Evolutionary conservation across 2,113 vertebrate genomes (phyloP).

Genomic region (Excalfactoria chinensis): DNA sequence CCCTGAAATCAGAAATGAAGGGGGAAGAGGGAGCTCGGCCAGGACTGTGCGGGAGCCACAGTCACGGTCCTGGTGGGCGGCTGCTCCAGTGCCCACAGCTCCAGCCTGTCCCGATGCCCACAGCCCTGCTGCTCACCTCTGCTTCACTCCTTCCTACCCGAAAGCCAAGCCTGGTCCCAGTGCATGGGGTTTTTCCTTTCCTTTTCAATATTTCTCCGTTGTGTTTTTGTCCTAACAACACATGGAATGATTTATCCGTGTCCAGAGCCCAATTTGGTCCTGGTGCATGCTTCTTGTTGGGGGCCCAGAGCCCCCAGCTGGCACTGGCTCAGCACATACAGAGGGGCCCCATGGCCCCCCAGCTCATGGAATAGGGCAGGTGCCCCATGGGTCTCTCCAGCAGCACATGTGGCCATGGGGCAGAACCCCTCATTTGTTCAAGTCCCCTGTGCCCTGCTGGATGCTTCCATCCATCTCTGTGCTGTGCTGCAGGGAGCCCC

Average conservation of each 20-base stretch:
- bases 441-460: background rate
- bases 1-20: background rate
- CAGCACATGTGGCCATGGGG: accelerated
- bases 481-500: background rate
- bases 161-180: background rate
- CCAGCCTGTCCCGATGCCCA: background rate
- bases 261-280: background rate
- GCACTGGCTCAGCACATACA: accelerated
- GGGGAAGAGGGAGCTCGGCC: background rate
- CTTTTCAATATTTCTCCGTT: background rate
- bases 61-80: background rate
- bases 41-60: background rate
- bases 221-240: slow-evolving; percentile 25
- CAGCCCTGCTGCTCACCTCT: background rate
- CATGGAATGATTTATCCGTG: slow-evolving; percentile 53
- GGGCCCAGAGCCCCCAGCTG: background rate
- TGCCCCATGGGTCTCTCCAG: accelerated
- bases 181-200: slow-evolving; percentile 3
- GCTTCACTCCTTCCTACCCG: background rate
- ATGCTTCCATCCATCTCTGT: background rate
- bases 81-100: background rate
- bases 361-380: accelerated
- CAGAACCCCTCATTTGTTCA: accelerated
- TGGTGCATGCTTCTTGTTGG: background rate
- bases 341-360: background rate